Percentiles rank a stretch among this genome's conserved stretches.
phyloP scores from a whole-genome alignment of 2,888 invertebrate species.

The Alloplasta piceator region DNA sequence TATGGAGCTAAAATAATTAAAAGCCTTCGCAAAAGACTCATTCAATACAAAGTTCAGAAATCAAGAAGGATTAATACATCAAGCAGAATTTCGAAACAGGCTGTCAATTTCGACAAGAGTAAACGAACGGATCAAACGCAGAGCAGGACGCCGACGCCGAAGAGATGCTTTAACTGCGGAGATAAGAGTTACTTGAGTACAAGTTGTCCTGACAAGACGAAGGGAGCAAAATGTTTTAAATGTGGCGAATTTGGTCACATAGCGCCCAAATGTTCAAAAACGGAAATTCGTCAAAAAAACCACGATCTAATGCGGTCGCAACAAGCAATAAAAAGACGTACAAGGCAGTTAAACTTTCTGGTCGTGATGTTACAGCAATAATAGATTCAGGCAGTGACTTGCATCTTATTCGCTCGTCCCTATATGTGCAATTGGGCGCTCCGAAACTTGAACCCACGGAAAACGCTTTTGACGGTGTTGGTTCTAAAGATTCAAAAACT shows the following conservation, averaged over 20 bases:
- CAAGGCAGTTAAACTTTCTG: not conserved
- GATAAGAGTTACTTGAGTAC: conserved; percentile 24
- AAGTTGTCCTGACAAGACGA: conserved; percentile 23
- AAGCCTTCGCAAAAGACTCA: too few species aligned
- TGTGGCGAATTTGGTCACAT: conserved; percentile 49
- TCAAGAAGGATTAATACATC: too few species aligned
- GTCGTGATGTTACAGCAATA: too few species aligned
- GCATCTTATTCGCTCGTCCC: conserved; percentile 18
- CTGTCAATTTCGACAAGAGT: too few species aligned
- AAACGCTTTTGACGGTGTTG: conserved; percentile 40
- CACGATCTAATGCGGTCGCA: not conserved
- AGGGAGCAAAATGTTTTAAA: conserved; percentile 40
- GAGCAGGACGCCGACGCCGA: too few species aligned
- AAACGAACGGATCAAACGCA: not conserved
- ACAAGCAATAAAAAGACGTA: conserved; percentile 2
- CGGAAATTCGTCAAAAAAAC: not conserved
- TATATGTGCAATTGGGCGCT: conserved; percentile 44
- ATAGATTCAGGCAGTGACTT: conserved; percentile 41
- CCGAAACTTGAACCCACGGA: not conserved
- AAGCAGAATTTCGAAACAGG: too few species aligned
- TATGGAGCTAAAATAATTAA: conserved; percentile 17
- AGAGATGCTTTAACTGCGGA: conserved; percentile 39
- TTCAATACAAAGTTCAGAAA: too few species aligned
- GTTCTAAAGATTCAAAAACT: conserved; percentile 15
- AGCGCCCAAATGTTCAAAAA: conserved; percentile 14